Evolutionary conservation across 2,888 invertebrate species (phyloP).

Genomic region (Tenodera sinensis): DNA sequence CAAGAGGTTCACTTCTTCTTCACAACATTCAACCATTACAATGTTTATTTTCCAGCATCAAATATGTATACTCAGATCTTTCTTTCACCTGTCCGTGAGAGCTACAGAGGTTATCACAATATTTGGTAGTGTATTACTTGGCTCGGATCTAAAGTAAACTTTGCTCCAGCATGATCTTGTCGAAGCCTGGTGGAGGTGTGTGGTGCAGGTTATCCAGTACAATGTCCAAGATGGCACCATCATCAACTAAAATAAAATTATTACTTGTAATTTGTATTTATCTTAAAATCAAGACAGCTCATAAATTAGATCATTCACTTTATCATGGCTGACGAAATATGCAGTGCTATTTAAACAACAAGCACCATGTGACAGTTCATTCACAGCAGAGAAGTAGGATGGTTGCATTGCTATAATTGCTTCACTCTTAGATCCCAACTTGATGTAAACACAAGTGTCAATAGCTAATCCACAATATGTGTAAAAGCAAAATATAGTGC

Average conservation of each 20-base stretch:
- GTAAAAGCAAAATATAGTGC: no score
- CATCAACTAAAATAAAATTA: conserved; percentile 73
- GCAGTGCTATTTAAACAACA: no score
- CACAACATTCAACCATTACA: background rate
- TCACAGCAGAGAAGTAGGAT: no score
- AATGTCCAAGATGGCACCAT: conserved; percentile 95
- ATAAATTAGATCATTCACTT: conserved; percentile 14
- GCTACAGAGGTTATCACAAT: background rate
- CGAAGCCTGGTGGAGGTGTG: conserved; percentile 81
- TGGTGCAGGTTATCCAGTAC: conserved; percentile 86
- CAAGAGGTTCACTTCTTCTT: background rate
- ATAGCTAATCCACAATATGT: no score
- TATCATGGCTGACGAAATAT: no score
- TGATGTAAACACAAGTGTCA: no score
- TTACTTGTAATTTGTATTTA: background rate
- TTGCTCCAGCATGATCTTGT: conserved; percentile 95
- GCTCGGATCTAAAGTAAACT: conserved; percentile 54
- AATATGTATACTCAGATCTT: no score
- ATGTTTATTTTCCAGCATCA: background rate
- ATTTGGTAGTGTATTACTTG: background rate
- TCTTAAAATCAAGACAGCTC: background rate
- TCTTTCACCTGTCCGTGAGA: background rate
- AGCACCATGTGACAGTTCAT: no score
- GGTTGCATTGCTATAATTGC: no score
- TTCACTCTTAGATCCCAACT: no score